Conservation (phyloP, 2,888 invertebrate species). For the Pocota personata region DNA sequence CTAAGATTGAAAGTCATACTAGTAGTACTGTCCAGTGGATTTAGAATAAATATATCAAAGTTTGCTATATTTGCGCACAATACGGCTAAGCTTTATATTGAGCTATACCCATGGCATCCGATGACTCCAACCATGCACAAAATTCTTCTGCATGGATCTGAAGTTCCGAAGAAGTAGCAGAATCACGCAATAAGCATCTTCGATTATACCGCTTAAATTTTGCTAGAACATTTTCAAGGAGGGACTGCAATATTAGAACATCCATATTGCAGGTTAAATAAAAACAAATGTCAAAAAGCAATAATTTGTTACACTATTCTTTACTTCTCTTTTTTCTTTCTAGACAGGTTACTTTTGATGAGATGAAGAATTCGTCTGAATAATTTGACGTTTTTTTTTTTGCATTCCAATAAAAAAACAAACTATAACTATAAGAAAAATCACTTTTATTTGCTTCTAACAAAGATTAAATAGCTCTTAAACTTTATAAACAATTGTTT, state of each 20-base stretch:
- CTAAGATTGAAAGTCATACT: not conserved
- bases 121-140: slow-evolving; percentile 1
- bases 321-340: not conserved
- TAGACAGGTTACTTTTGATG: not conserved
- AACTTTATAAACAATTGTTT: too few species aligned
- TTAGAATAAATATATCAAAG: not conserved
- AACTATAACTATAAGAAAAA: too few species aligned
- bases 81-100: not conserved
- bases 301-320: not conserved
- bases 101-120: slow-evolving; percentile 2
- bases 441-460: too few species aligned
- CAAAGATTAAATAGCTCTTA: too few species aligned
- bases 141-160: not conserved
- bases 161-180: not conserved
- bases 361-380: not conserved
- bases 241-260: too few species aligned
- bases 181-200: not conserved
- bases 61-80: not conserved
- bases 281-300: not conserved
- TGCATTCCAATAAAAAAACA: too few species aligned
- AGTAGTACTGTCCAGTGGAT: not conserved
- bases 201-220: not conserved
- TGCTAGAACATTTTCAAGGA: not conserved
- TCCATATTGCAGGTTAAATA: not conserved
- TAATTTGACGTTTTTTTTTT: too few species aligned